A percentile compares a stretch with the other conserved stretches of the same genome.
Conservation (phyloP, 2,797 vertebrate genomes). For the Argyrosomus regius region DNA sequence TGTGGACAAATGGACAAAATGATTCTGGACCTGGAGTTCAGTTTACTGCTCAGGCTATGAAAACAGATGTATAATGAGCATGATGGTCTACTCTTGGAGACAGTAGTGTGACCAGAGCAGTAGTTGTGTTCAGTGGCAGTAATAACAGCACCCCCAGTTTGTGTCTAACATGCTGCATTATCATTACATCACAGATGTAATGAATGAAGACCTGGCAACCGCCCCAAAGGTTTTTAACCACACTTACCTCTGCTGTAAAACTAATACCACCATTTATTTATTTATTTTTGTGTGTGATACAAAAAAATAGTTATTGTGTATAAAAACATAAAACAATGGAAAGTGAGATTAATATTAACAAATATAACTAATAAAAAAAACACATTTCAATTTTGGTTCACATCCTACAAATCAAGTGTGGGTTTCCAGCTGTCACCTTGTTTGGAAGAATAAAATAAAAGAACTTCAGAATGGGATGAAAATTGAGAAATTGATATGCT, state of each 20-base stretch:
- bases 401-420: not conserved
- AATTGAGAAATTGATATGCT: not conserved
- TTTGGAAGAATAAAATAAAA: not conserved
- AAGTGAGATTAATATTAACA: too few relatives aligned
- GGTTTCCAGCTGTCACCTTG: not conserved
- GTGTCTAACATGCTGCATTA: not conserved
- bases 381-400: not conserved
- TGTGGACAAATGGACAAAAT: not conserved
- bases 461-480: not conserved
- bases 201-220: not conserved
- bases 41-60: not conserved
- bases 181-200: not conserved
- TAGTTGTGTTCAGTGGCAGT: not conserved
- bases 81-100: too few relatives aligned
- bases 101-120: not conserved
- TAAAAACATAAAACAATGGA: too few relatives aligned
- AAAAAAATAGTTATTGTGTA: too few relatives aligned
- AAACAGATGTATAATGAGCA: too few relatives aligned
- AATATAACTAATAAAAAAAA: not conserved
- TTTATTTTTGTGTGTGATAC: too few relatives aligned
- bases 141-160: not conserved
- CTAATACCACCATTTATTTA: not conserved
- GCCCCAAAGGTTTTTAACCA: not conserved
- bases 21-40: not conserved
- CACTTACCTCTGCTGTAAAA: not conserved